A percentile compares a stretch with the other conserved stretches of the same genome.
Evolutionary conservation across 2,888 invertebrate genomes (phyloP).

Genomic region (Cryptocephalus moraei): DNA sequence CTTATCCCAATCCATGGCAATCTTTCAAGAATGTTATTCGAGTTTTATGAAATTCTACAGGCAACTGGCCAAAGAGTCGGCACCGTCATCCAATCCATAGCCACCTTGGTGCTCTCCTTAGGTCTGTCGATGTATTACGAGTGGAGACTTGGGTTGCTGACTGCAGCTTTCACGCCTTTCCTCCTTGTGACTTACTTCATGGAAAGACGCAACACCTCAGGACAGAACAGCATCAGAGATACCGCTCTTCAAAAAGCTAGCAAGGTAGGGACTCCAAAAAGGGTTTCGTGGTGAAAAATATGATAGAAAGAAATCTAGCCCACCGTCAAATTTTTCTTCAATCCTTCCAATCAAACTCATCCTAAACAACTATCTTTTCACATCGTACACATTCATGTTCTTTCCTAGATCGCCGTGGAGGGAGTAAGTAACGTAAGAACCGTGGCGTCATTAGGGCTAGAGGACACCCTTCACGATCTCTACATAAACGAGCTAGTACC

Average conservation of each 20-base stretch:
- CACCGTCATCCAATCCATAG: conserved; percentile 61
- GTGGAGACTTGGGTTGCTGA: conserved; percentile 65
- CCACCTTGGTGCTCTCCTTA: conserved; percentile 57
- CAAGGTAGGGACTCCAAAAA: conserved; percentile 43
- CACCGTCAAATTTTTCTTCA: no score
- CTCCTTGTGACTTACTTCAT: conserved; percentile 56
- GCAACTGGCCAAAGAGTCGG: conserved; percentile 74
- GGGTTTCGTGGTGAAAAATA: background rate
- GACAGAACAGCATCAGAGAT: conserved; percentile 57
- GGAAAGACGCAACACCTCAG: conserved; percentile 54
- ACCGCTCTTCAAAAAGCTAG: conserved; percentile 62
- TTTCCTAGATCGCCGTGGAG: conserved; percentile 58
- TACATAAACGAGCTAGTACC: conserved; percentile 52
- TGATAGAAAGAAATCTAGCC: no score
- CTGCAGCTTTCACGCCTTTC: conserved; percentile 61
- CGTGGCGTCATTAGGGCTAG: conserved; percentile 62
- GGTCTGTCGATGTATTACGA: conserved; percentile 59
- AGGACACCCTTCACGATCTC: conserved; percentile 53
- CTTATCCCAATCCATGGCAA: no score
- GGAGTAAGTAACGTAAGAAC: conserved; percentile 70
- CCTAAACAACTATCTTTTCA: no score
- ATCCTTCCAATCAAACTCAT: no score
- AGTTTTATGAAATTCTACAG: conserved; percentile 34
- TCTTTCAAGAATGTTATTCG: no score
- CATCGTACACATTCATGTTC: background rate